These are phyloP conservation scores for Pogonomyrmex barbatus DNA, from an alignment of 1,140 invertebrate genomes.

Conservation along the genomic window DNA sequence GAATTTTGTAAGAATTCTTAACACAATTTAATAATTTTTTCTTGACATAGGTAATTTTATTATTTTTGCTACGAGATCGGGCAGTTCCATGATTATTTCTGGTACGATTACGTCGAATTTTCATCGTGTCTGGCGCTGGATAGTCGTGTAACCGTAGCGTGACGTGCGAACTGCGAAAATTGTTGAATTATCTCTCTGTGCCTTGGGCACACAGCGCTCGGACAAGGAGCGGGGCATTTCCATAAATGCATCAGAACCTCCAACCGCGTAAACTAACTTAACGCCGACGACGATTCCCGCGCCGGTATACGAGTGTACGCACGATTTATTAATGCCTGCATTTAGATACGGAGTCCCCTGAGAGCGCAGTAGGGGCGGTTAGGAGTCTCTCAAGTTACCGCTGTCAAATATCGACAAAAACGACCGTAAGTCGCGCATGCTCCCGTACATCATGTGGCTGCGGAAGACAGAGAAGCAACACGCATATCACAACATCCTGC, in stretches of 20 bases:
- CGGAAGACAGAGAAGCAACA: slow-evolving; percentile 45
- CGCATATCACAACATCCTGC: slow-evolving; percentile 66
- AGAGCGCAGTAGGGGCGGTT: slow-evolving; percentile 71
- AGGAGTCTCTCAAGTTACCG: slow-evolving; percentile 75
- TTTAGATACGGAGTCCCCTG: slow-evolving; percentile 77
- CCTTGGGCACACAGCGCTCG: slow-evolving; percentile 76
- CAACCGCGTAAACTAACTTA: slow-evolving; percentile 79
- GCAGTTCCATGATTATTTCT: slow-evolving; percentile 42
- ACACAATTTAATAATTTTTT: no score
- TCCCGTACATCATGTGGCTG: slow-evolving; percentile 60
- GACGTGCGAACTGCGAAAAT: slow-evolving; percentile 69
- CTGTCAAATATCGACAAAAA: slow-evolving; percentile 77
- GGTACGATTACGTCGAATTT: slow-evolving; percentile 42
- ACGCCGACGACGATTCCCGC: slow-evolving; percentile 71
- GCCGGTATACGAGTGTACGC: slow-evolving; percentile 68
- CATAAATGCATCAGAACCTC: slow-evolving; percentile 82
- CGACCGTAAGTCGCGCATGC: slow-evolving; percentile 73
- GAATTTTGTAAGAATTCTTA: slow-evolving; percentile 3
- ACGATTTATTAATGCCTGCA: slow-evolving; percentile 82
- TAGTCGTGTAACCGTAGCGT: slow-evolving; percentile 62
- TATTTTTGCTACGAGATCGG: slow-evolving; percentile 25
- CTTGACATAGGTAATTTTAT: background rate
- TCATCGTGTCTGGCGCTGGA: slow-evolving; percentile 13
- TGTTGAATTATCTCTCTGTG: slow-evolving; percentile 76
- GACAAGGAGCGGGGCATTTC: slow-evolving; percentile 79